phyloP scores from a whole-genome alignment of 2,797 vertebrate genomes.

The Lutjanus campechanus region DNA sequence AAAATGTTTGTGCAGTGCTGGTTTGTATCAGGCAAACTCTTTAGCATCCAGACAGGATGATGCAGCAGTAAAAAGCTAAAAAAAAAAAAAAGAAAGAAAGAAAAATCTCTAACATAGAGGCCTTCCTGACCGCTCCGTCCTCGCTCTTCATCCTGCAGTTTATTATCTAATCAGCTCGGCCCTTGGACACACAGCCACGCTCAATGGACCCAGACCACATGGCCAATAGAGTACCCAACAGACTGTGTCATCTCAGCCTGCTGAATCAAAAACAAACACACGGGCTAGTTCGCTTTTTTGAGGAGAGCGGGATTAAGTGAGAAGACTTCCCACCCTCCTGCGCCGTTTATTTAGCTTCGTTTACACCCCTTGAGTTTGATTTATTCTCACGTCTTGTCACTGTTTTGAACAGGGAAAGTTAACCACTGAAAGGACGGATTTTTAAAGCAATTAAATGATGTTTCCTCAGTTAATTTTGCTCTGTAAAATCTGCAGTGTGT shows the following conservation, averaged over 20 bases:
- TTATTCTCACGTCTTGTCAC: slow-evolving; percentile 57
- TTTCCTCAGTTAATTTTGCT: neutral
- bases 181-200: slow-evolving; percentile 80
- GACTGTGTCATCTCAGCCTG: slow-evolving; percentile 87
- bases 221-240: slow-evolving; percentile 88
- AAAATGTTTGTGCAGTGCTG: no score
- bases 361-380: slow-evolving; percentile 63
- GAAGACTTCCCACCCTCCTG: slow-evolving; percentile 61
- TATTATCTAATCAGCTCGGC: slow-evolving; percentile 84
- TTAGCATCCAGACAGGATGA: no score
- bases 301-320: slow-evolving; percentile 62
- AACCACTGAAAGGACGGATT: neutral
- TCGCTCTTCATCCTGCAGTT: slow-evolving; percentile 71
- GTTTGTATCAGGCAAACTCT: no score
- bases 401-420: slow-evolving; percentile 7
- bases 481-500: slow-evolving; percentile 19
- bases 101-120: neutral
- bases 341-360: slow-evolving; percentile 65
- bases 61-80: no score
- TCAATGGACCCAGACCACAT: slow-evolving; percentile 86
- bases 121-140: slow-evolving; percentile 33
- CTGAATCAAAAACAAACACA: slow-evolving; percentile 87
- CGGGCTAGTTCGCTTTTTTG: slow-evolving; percentile 68
- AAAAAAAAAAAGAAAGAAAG: no score
- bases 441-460: neutral